Base-by-base conservation (phyloP, 2,888 invertebrate genomes). In the Notodonta ziczac region DNA sequence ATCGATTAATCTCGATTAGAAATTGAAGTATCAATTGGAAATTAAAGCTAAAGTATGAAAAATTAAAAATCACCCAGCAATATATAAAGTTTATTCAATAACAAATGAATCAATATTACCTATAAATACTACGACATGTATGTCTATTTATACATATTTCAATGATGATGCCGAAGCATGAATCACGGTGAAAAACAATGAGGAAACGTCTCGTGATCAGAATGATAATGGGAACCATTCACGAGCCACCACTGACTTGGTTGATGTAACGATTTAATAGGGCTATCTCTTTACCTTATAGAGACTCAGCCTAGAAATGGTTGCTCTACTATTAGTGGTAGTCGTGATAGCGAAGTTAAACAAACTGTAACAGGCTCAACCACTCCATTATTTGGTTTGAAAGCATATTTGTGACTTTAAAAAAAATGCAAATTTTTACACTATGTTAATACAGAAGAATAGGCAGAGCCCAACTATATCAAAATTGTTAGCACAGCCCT, bases 171-270 rank as follows among this genome's bases (percentile, higher is more conserved):
- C 56, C 54, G 63, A 63, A 40, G 59, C 67, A 63, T 88, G 88
- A 88, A 78, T 88, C 88, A 87, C 71, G 60, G 63, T 72, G 70
- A 79, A 70, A 77, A 75, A 87, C 87, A 84, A 86, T 81, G 82
- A 85, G 85, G 85, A 83, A 85, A 84, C 81, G 65, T 54, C 68
- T 64, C 71, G 80, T 81, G 81, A 69, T 74, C 70, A 68, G 88
- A 86, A 89, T 72, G 57, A 65, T 62, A 69, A 69, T 57, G 40
- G 58, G 40, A 32, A 58, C 48, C 16, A 32, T 58, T 56, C 50
- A 62, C 53, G 57, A 63, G 14, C 39, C 50, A 48, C 39, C 39
- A 50, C 35, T 56, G 56, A 46, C 56, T 46, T 32, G 46, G 32
- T 54, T 54, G 35, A 54, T 39, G 54, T 54, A 39, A 54, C 54